Conservation (phyloP, 2,113 vertebrate genomes). For the Oryzias javanicus region DNA sequence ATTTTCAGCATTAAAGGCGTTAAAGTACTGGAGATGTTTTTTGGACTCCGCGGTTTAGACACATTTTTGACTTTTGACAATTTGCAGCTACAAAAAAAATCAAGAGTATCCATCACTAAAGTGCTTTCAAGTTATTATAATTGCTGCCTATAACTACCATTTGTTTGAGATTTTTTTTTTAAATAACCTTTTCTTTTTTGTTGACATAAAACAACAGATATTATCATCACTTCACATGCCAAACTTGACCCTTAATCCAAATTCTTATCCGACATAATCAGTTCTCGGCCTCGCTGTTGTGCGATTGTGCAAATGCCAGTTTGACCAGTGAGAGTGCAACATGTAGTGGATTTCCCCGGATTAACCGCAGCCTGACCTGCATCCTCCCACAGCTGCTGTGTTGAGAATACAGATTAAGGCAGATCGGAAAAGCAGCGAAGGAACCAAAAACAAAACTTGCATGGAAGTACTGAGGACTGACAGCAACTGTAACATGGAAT, state of each 20-base stretch:
- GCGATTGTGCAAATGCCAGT: not conserved
- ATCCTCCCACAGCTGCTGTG: constrained; percentile 39
- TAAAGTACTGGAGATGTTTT: too few species aligned
- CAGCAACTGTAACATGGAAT: not conserved
- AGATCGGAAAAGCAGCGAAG: constrained; percentile 35
- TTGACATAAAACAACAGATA: not conserved
- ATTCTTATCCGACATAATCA: not conserved
- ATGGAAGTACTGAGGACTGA: not conserved
- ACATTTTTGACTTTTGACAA: too few species aligned
- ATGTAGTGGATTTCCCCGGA: constrained; percentile 50
- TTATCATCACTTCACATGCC: not conserved
- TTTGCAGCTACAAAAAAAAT: too few species aligned
- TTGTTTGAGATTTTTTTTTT: too few species aligned
- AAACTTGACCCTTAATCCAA: not conserved
- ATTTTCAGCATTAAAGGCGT: too few species aligned
- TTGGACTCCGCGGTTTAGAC: too few species aligned
- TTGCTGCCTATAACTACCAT: too few species aligned
- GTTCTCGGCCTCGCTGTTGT: not conserved
- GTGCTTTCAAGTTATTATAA: too few species aligned
- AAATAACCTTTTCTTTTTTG: too few species aligned
- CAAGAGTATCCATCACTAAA: too few species aligned
- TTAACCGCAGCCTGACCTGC: constrained; percentile 45
- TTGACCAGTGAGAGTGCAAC: not conserved
- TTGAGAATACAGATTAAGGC: constrained; percentile 51
- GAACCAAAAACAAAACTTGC: constrained; percentile 15